phyloP scores from a whole-genome alignment of 2,888 invertebrate species.

The Scelioninae gen. 2 region DNA sequence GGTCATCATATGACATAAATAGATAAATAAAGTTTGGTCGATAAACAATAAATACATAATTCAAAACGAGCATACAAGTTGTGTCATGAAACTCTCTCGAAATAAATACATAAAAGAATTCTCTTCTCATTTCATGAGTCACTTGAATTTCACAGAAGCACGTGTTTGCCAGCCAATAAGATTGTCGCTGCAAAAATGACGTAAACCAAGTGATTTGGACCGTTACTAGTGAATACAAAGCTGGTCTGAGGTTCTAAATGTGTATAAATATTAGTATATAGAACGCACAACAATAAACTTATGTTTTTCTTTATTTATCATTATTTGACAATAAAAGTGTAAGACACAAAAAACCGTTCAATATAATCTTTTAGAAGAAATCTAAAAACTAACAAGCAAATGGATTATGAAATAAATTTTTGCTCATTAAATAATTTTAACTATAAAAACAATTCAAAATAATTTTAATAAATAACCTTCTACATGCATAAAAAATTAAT shows the following conservation, averaged over 20 bases:
- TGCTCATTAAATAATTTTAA: too few species aligned
- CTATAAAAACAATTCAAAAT: too few species aligned
- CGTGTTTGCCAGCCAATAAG: conserved; percentile 31
- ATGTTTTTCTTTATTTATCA: too few species aligned
- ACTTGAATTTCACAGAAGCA: conserved; percentile 22
- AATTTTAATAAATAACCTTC: too few species aligned
- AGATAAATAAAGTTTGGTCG: background rate
- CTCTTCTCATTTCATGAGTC: conserved; percentile 21
- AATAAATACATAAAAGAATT: background rate
- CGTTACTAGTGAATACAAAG: conserved; percentile 17
- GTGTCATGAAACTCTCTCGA: too few species aligned
- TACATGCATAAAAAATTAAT: too few species aligned
- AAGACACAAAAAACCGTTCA: too few species aligned
- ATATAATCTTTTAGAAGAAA: too few species aligned
- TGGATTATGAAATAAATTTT: too few species aligned
- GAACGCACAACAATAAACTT: conserved; percentile 25
- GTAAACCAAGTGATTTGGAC: conserved; percentile 28
- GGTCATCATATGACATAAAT: background rate
- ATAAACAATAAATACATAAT: background rate
- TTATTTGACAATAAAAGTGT: too few species aligned
- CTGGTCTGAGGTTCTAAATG: background rate
- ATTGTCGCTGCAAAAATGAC: conserved; percentile 9
- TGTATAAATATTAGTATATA: conserved; percentile 24
- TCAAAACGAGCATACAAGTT: too few species aligned
- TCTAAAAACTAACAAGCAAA: too few species aligned